A percentile compares a stretch with the other conserved stretches of the same genome.
Evolutionary conservation across 2,797 vertebrate species (phyloP).

Genomic region (Microhierax caerulescens): DNA sequence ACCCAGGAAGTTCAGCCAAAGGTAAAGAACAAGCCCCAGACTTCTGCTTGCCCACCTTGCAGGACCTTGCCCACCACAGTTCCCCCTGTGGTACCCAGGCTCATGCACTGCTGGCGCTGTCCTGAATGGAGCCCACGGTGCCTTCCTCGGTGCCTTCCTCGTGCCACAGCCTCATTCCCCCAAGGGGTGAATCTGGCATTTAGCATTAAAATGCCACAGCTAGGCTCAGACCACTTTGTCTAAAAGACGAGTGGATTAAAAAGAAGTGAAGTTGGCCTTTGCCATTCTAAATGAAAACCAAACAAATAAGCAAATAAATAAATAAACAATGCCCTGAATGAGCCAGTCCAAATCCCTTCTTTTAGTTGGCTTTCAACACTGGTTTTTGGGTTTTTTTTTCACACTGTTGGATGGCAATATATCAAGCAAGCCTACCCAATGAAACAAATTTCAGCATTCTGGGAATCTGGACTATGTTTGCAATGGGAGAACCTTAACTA

Average conservation of each 20-base stretch:
- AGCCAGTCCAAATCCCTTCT: neutral
- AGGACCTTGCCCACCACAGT: neutral
- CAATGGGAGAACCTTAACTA: neutral
- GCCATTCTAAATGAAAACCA: neutral
- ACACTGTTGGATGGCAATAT: neutral
- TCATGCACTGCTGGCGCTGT: accelerated
- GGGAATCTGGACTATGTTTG: neutral
- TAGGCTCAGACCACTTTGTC: neutral
- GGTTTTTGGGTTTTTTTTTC: neutral
- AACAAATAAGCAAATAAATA: neutral
- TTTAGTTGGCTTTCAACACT: neutral
- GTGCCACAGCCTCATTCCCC: neutral
- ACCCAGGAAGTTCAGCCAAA: neutral
- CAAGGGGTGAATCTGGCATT: neutral
- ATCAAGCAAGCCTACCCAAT: neutral
- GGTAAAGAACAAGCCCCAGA: neutral
- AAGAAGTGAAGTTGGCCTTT: neutral
- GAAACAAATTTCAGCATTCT: constrained; percentile 14
- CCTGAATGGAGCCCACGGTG: neutral
- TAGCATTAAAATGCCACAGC: neutral
- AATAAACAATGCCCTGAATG: neutral
- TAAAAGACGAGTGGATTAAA: neutral
- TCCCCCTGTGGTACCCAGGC: accelerated
- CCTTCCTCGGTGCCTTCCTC: too few relatives aligned
- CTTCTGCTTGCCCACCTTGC: neutral